Conservation (phyloP, 1,140 invertebrate species). For the Propsilocerus akamusi region DNA sequence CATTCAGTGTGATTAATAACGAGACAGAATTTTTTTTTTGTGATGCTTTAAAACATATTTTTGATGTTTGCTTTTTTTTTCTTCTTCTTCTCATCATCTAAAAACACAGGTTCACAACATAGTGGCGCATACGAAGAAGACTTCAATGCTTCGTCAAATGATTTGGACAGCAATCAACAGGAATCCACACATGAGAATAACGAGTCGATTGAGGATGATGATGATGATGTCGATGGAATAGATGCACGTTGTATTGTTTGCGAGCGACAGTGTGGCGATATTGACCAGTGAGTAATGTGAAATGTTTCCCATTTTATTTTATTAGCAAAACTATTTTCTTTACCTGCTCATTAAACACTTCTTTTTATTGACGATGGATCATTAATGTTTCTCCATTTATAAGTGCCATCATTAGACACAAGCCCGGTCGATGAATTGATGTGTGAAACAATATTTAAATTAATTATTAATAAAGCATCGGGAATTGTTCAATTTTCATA, state of each 20-base stretch:
- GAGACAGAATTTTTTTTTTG: background rate
- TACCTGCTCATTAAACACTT: no score
- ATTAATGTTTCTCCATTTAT: constrained; percentile 7
- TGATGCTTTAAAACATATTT: background rate
- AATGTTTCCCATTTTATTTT: background rate
- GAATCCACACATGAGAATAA: constrained; percentile 6
- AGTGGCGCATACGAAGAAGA: constrained; percentile 42
- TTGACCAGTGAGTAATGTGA: constrained; percentile 43
- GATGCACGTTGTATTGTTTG: constrained; percentile 46
- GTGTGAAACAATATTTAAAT: constrained; percentile 4
- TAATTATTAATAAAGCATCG: background rate
- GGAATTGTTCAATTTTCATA: no score
- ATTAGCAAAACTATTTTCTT: no score
- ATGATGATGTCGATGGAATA: constrained; percentile 36
- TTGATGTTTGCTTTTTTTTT: constrained; percentile 7
- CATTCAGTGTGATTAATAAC: background rate
- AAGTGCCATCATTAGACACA: constrained; percentile 3
- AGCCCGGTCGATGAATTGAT: background rate
- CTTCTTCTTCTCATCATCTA: constrained; percentile 25
- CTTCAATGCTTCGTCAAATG: constrained; percentile 9
- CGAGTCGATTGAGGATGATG: constrained; percentile 25
- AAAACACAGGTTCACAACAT: constrained; percentile 46
- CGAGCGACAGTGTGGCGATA: constrained; percentile 45
- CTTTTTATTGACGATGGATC: background rate
- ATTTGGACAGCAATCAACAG: constrained; percentile 11